Evolutionary conservation across 2,888 invertebrate genomes (phyloP).

Genomic region (Drosophila eohydei): DNA sequence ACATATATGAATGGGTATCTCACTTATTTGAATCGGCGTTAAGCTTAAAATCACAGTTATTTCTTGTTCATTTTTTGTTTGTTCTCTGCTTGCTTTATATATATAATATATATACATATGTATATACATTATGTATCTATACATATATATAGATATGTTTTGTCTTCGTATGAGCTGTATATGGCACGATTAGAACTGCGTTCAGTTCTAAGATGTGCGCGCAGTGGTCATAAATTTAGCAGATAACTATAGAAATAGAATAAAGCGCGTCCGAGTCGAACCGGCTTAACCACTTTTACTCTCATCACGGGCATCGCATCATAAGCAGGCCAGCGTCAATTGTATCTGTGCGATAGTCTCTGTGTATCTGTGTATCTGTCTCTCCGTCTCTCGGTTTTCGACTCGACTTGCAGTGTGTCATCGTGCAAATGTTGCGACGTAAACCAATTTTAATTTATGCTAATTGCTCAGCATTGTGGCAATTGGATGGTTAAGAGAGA

Average conservation of each 20-base stretch:
- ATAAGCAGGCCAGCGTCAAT: conserved; percentile 25
- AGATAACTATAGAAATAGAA: conserved; percentile 78
- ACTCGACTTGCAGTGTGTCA: conserved; percentile 63
- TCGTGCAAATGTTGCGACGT: conserved; percentile 67
- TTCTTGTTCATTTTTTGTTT: conserved; percentile 1
- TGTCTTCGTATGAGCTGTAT: conserved; percentile 37
- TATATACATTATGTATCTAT: background rate
- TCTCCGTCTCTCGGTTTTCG: conserved; percentile 7
- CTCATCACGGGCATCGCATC: conserved; percentile 64
- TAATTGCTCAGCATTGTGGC: conserved; percentile 68
- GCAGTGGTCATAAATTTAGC: conserved; percentile 64
- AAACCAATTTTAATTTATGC: conserved; percentile 81
- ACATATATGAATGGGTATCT: background rate
- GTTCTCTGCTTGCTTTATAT: background rate
- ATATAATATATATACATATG: background rate
- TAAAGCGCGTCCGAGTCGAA: conserved; percentile 46
- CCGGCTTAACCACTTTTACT: conserved; percentile 78
- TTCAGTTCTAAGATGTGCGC: conserved; percentile 66
- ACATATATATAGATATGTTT: conserved; percentile 3
- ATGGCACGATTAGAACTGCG: conserved; percentile 58
- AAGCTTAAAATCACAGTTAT: background rate
- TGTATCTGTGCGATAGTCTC: conserved; percentile 23
- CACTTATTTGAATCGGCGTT: background rate
- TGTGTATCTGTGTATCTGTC: conserved; percentile 11
- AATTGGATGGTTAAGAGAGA: conserved; percentile 65